Conservation (phyloP, 2,888 invertebrate species). For the Erpobdella octoculata region DNA sequence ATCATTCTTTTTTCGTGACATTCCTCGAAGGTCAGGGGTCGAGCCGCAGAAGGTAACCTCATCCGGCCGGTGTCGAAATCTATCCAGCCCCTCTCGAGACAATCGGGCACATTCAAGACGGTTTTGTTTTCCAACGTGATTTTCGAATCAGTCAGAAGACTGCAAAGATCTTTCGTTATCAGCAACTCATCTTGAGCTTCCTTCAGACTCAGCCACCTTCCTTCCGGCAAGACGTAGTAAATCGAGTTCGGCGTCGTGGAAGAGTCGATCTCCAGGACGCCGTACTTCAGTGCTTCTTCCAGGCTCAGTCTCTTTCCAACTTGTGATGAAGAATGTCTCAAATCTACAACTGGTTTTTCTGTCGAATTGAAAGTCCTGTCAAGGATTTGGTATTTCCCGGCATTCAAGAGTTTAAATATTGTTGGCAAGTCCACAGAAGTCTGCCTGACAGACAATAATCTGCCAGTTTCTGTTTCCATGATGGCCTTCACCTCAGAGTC, state of each 20-base stretch:
- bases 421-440: constrained; percentile 10
- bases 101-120: constrained; percentile 5
- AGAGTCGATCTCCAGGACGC: neutral
- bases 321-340: neutral
- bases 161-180: neutral
- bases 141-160: neutral
- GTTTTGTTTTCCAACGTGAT: neutral
- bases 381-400: constrained; percentile 6
- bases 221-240: constrained; percentile 9
- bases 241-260: neutral
- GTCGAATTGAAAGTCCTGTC: constrained; percentile 1
- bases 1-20: constrained; percentile 12
- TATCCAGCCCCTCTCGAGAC: neutral
- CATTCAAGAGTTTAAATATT: constrained; percentile 6
- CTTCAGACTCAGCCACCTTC: neutral
- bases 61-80: constrained; percentile 7
- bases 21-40: constrained; percentile 20
- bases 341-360: constrained; percentile 4
- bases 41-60: neutral
- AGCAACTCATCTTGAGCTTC: constrained; percentile 3
- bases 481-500: constrained; percentile 14
- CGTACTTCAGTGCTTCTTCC: constrained; percentile 8
- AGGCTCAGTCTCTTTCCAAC: neutral
- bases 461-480: neutral
- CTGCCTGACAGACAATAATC: constrained; percentile 4